Percentiles rank a stretch among this genome's conserved stretches.
Evolutionary conservation across 2,113 vertebrate genomes (phyloP).

Genomic region (Leptocoma aspasia): DNA sequence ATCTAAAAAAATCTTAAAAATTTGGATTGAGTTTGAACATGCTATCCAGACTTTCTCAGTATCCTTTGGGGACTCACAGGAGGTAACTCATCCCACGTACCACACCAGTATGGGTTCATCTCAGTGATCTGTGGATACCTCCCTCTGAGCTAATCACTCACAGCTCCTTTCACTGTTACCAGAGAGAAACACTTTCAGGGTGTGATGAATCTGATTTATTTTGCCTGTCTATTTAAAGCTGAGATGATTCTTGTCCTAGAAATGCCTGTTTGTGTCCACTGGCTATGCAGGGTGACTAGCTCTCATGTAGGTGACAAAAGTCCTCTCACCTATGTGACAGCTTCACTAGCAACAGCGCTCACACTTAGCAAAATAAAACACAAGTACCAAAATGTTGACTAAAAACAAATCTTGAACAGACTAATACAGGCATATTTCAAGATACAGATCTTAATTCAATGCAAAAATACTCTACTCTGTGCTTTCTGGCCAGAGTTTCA

Average conservation of each 20-base stretch:
- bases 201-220: background rate
- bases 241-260: slow-evolving; percentile 19
- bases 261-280: background rate
- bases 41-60: background rate
- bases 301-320: background rate
- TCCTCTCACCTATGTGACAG: background rate
- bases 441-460: background rate
- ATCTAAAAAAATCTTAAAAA: background rate
- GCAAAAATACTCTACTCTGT: background rate
- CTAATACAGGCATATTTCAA: background rate
- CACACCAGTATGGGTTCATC: background rate
- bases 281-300: background rate
- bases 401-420: background rate
- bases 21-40: background rate
- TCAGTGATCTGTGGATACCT: background rate
- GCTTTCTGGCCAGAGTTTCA: background rate
- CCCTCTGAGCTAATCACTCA: background rate
- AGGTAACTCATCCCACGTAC: background rate
- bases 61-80: background rate
- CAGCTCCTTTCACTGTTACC: background rate
- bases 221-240: slow-evolving; percentile 2
- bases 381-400: background rate
- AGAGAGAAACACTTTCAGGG: background rate
- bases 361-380: background rate
- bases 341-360: background rate